Evolutionary conservation across 2,888 invertebrate genomes (phyloP), one percentile per base, ranked within the genome.

Genomic region (Pegoplata infirma): DNA sequence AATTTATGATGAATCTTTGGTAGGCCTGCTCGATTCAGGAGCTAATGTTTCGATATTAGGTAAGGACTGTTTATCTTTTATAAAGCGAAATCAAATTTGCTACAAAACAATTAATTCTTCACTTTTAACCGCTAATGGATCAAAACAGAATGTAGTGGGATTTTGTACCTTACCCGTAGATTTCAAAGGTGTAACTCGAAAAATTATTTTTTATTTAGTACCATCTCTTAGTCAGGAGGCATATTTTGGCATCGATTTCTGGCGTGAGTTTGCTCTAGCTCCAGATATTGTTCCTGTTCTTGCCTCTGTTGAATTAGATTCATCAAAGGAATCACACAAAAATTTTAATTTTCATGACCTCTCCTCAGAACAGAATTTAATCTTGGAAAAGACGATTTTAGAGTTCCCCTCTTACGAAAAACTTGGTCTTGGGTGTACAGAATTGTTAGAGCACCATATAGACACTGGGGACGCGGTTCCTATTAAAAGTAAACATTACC

Each of bases 11-110:
- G 59, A 59, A 14, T 17, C 32, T 14, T 17, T 68, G 1, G 5
- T 61, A 7, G 75, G 67, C 5, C 21, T 75, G 21, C 19, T 75
- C 5, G n/a, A n/a, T n/a, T n/a, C n/a, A n/a, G n/a, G n/a, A n/a
- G n/a, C n/a, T n/a, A n/a, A n/a, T n/a, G n/a, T 64, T 28, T 53
- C 53, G 2, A 36, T 36, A 3, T 19, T 51, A 6, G 66, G 66
- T 2, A 66, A 53, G 12, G 36, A 66, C 19, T 19, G 51, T n/a
- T n/a, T 36, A 16, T 5, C 14, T 3, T 64, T 64, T 19, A 0
- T 64, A 3, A 4, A 49, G 7, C 17, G 14, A 17, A 28, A 49
- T 36, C 8, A 51, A 4, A 7, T 51, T 19, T 8, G 6, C 16
- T 12, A 32, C 28, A 56, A 36, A 21, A 3, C 17, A 16, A 12